These are phyloP conservation scores for Eucidaris tribuloides DNA, from an alignment of 35 echinoderm and acorn worm species.

Conservation along the genomic window DNA sequence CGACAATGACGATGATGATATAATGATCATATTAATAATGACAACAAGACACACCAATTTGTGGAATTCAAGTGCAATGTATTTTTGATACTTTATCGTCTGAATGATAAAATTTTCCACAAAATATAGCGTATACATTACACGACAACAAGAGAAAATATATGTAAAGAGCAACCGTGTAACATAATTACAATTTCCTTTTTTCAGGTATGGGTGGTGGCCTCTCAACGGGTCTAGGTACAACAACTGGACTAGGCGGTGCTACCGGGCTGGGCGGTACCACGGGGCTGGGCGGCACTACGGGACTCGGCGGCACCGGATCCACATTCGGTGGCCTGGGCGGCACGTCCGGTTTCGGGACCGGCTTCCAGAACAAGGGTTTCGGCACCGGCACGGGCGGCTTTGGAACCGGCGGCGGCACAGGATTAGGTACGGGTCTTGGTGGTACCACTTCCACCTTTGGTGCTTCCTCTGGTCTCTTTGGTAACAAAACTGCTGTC, in stretches of 20 bases:
- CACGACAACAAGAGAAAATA: neutral
- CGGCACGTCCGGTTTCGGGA: constrained; percentile 15
- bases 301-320: constrained; percentile 8
- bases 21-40: no score
- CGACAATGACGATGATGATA: no score
- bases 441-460: constrained; percentile 8
- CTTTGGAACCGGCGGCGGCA: constrained; percentile 63
- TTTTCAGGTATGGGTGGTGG: constrained; percentile 22
- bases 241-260: constrained; percentile 27
- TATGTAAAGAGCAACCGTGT: neutral
- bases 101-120: no score
- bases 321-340: neutral
- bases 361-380: constrained; percentile 28
- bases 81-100: no score
- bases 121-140: no score
- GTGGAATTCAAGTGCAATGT: no score
- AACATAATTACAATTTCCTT: neutral
- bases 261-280: neutral
- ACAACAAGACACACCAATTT: no score
- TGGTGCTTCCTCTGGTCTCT: constrained; percentile 36
- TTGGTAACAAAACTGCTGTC: constrained; percentile 10
- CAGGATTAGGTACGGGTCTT: constrained; percentile 17
- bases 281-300: neutral
- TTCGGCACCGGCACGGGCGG: constrained; percentile 43
- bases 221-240: neutral